Evolutionary conservation across 2,797 vertebrate species (phyloP).

Genomic region (Hylomyscus alleni): DNA sequence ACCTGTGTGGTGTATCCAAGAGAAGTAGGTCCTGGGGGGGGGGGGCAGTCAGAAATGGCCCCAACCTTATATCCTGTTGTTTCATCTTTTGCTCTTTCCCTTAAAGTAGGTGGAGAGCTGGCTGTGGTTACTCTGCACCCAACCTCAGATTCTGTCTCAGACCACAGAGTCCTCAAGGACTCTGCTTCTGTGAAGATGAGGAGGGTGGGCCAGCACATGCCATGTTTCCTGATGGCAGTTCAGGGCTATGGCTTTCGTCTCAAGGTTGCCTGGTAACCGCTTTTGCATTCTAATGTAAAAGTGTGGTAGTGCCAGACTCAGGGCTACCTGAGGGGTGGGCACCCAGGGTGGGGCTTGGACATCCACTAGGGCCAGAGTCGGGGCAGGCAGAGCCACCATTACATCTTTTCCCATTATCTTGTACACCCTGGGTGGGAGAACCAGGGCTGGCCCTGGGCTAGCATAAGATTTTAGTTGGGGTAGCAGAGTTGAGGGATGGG

Average conservation of each 20-base stretch:
- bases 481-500: background rate
- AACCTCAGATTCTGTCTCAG: constrained; percentile 40
- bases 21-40: background rate
- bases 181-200: background rate
- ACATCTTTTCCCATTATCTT: constrained; percentile 3
- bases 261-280: constrained; percentile 83
- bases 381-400: background rate
- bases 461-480: background rate
- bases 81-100: background rate
- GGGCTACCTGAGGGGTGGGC: background rate
- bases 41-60: background rate
- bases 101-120: background rate
- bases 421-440: background rate
- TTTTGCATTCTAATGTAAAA: constrained; percentile 77
- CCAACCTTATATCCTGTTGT: background rate
- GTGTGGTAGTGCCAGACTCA: background rate
- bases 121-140: background rate
- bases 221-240: constrained; percentile 51
- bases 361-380: background rate
- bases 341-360: background rate
- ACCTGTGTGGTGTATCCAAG: background rate
- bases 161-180: background rate
- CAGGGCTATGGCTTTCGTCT: constrained; percentile 75
- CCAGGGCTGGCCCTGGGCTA: background rate
- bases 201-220: constrained; percentile 30